Percentiles rank a stretch among this genome's conserved stretches.
Conservation (phyloP, 2,113 vertebrate genomes). For the Marmota monax region DNA sequence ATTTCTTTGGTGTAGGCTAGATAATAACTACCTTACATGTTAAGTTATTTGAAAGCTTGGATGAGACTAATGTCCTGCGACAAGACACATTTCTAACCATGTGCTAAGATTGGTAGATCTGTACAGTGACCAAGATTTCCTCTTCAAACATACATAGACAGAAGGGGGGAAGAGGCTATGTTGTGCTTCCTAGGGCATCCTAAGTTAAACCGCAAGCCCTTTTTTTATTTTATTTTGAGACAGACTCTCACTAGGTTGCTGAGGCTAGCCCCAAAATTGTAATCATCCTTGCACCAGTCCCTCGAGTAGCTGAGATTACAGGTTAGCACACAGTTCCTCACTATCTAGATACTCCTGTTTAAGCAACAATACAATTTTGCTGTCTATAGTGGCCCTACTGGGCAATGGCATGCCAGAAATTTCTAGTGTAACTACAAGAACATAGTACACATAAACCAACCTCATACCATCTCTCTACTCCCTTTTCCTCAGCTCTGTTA, state of each 20-base stretch:
- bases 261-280: no score
- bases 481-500: neutral
- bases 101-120: neutral
- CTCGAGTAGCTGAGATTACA: no score
- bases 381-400: neutral
- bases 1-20: neutral
- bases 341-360: neutral
- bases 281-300: no score
- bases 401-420: neutral
- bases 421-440: neutral
- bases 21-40: neutral
- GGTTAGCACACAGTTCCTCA: no score
- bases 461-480: neutral
- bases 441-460: neutral
- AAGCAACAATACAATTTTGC: neutral
- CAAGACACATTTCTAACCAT: rapidly evolving
- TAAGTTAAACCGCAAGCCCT: no score
- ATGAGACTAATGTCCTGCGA: neutral
- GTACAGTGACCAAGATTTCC: no score
- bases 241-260: no score
- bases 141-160: neutral
- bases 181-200: neutral
- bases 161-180: neutral
- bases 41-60: neutral
- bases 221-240: no score